Percentiles rank a stretch among this genome's conserved stretches.
These are phyloP conservation scores for Alloplasta piceator DNA, from an alignment of 2,888 invertebrate genomes.

Conservation along the genomic window DNA sequence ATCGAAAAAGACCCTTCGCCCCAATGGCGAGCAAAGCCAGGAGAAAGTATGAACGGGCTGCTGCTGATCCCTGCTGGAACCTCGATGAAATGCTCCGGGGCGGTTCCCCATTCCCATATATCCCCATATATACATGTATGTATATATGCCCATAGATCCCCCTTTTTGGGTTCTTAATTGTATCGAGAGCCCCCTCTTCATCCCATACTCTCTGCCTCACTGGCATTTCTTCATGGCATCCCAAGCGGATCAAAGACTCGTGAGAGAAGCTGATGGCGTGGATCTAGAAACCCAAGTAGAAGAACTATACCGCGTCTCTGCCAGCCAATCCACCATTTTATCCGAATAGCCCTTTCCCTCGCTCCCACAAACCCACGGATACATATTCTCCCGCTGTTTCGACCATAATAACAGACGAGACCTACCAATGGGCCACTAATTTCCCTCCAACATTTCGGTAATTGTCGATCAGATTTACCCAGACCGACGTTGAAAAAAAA, in stretches of 20 bases:
- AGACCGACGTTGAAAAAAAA: neutral
- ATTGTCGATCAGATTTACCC: slow-evolving; percentile 47
- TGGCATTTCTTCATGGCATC: slow-evolving; percentile 32
- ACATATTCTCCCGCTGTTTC: slow-evolving; percentile 43
- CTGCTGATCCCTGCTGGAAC: slow-evolving; percentile 68
- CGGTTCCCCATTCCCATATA: slow-evolving; percentile 67
- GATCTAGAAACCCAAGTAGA: neutral
- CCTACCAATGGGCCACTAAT: slow-evolving; percentile 51
- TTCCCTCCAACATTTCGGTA: slow-evolving; percentile 42
- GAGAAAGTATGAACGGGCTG: slow-evolving; percentile 66
- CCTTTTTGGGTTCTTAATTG: slow-evolving; percentile 71
- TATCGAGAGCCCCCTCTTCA: slow-evolving; percentile 68
- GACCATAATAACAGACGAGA: slow-evolving; percentile 41
- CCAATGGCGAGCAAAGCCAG: slow-evolving; percentile 70
- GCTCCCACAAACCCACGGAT: neutral
- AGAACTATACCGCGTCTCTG: slow-evolving; percentile 35
- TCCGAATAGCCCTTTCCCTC: slow-evolving; percentile 24
- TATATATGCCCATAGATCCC: too few species aligned
- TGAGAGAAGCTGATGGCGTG: slow-evolving; percentile 64
- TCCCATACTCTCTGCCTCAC: slow-evolving; percentile 46
- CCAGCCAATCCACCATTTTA: slow-evolving; percentile 59
- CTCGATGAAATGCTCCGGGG: slow-evolving; percentile 77
- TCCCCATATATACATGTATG: slow-evolving; percentile 50
- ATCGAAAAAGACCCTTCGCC: slow-evolving; percentile 76
- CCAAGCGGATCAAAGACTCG: slow-evolving; percentile 59